Base-by-base conservation (phyloP, 2,888 invertebrate species). In the Neoaliturus tenellus region DNA sequence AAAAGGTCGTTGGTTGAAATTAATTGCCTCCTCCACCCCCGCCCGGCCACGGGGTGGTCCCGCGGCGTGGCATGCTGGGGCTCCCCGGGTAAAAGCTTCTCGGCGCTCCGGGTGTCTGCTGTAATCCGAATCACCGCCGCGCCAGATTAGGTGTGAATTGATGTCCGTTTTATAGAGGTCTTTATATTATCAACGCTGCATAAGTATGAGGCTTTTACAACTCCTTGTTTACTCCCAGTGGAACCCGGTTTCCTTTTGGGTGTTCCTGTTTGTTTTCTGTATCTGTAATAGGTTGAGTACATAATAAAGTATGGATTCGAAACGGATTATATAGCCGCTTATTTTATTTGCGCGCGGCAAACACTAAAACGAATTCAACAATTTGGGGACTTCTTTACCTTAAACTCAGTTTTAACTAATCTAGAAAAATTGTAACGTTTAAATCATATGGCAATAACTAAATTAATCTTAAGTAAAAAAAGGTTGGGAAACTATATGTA, bases 181-280 rank as follows among this genome's bases (percentile, higher is more conserved):
- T 62, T 62, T 62, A 62, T 62, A n/a, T n/a, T n/a, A n/a, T n/a
- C n/a, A n/a, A n/a, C 62, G 62, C 62, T 14, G 62, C 62, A 51
- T 51, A 51, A 28, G 14, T 28, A 62, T 31, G 62, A 62, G 62
- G 2, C 31, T 62, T 62, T n/a, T 62, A 28, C 17, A 62, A 31
- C 28, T 14, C n/a, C 62, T 62, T 62, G 62, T 28, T 62, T 62
- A 17, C 62, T 62, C 31, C 8, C 62, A 31, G 17, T 25, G n/a
- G n/a, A 51, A 51, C 2, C 51, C 2, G 51, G 10, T 44, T 44
- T 8, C 3, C 17, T 44, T 44, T 14, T n/a, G n/a, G n/a, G n/a
- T n/a, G n/a, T 44, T 44, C 4, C 44, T 44, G 3, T 10, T 10
- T 35, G 4, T 6, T 35, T 35, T 35, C 35, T 35, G 10, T 35